These are phyloP conservation scores for Pyrgilauda ruficollis DNA, from an alignment of 2,113 vertebrate genomes.

Conservation along the genomic window DNA sequence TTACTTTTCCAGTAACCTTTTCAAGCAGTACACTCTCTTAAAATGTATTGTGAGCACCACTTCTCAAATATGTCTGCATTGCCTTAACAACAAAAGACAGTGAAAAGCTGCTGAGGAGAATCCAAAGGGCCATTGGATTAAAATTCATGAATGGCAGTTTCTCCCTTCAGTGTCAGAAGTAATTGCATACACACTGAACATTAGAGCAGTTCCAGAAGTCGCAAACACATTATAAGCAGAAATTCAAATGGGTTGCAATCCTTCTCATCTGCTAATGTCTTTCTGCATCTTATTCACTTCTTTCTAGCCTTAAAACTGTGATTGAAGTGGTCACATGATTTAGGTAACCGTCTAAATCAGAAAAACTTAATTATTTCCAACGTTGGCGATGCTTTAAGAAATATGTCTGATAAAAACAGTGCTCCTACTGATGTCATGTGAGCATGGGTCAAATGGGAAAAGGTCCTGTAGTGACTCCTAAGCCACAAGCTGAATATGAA, in stretches of 20 bases:
- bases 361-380: not conserved
- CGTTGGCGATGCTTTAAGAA: not conserved
- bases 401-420: not conserved
- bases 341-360: not conserved
- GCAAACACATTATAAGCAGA: not conserved
- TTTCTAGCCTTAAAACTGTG: not conserved
- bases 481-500: not conserved
- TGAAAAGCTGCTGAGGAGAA: constrained; percentile 13
- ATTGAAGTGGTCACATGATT: not conserved
- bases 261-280: not conserved
- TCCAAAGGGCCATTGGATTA: constrained; percentile 35
- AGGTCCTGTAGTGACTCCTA: not conserved
- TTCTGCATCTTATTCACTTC: not conserved
- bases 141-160: constrained; percentile 30
- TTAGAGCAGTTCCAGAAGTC: not conserved
- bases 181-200: not conserved
- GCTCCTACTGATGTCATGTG: not conserved
- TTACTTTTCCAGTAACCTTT: not conserved
- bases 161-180: constrained; percentile 3
- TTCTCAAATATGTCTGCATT: not conserved
- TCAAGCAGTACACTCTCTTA: not conserved
- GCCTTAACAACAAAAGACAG: constrained; percentile 22
- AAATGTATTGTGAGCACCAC: constrained; percentile 14
- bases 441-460: not conserved
- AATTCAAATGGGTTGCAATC: not conserved